Evolutionary conservation across 2,797 vertebrate species (phyloP).

Genomic region (Tadarida brasiliensis): DNA sequence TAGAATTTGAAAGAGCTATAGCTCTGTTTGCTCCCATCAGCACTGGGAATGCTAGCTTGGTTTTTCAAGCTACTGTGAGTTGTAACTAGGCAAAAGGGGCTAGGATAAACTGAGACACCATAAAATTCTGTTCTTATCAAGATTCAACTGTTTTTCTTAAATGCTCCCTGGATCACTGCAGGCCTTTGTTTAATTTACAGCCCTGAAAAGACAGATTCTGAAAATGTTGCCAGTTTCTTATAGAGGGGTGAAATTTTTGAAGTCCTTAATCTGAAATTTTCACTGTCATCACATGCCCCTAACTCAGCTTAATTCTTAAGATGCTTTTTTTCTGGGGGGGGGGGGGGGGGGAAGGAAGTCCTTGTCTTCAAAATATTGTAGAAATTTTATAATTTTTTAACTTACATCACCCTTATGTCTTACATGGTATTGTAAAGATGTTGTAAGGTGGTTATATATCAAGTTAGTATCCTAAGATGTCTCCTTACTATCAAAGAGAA

Average conservation of each 20-base stretch:
- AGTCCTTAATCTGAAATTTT: not conserved
- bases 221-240: not conserved
- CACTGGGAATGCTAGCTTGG: not conserved
- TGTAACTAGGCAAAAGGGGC: not conserved
- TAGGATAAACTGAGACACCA: not conserved
- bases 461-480: not conserved
- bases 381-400: not conserved
- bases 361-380: not conserved
- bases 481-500: not conserved
- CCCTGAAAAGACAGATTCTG: not conserved
- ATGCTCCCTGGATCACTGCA: not conserved
- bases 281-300: not conserved
- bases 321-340: not conserved
- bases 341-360: too few species aligned
- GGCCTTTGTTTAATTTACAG: not conserved
- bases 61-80: not conserved
- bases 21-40: not conserved
- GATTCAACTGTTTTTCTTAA: conserved; percentile 17
- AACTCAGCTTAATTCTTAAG: not conserved
- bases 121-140: not conserved
- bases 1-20: not conserved
- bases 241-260: not conserved
- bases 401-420: not conserved
- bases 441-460: not conserved
- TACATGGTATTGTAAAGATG: not conserved